phyloP scores from a whole-genome alignment of 2,113 vertebrate genomes.

The Platysteira castanea region DNA sequence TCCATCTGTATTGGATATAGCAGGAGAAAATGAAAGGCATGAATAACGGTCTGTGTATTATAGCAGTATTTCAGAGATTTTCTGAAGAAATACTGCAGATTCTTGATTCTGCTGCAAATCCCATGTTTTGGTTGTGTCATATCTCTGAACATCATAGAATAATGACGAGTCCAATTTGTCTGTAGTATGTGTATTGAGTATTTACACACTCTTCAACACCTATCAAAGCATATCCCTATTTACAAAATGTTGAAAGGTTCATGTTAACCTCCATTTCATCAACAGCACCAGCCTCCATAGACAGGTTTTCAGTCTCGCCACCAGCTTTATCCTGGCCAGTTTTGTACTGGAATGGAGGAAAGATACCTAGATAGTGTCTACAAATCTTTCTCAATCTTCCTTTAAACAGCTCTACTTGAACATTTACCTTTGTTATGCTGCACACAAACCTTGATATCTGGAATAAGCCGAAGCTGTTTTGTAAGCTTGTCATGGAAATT shows the following conservation, averaged over 20 bases:
- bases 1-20: neutral
- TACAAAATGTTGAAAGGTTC: neutral
- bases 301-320: neutral
- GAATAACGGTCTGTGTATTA: neutral
- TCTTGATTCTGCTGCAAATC: neutral
- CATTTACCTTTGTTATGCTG: neutral
- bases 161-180: neutral
- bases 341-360: neutral
- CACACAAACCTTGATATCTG: neutral
- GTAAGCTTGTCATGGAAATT: neutral
- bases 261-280: neutral
- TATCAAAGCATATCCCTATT: neutral
- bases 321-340: neutral
- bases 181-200: neutral
- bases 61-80: neutral
- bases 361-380: neutral
- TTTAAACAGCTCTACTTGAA: neutral
- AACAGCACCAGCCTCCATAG: neutral
- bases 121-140: neutral
- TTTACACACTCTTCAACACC: neutral
- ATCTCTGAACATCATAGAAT: neutral
- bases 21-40: neutral
- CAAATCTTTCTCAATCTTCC: neutral
- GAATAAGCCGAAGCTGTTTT: neutral
- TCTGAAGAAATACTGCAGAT: neutral